A percentile compares a stretch with the other conserved stretches of the same genome.
Conservation (phyloP, 2,113 vertebrate genomes). For the Excalfactoria chinensis region DNA sequence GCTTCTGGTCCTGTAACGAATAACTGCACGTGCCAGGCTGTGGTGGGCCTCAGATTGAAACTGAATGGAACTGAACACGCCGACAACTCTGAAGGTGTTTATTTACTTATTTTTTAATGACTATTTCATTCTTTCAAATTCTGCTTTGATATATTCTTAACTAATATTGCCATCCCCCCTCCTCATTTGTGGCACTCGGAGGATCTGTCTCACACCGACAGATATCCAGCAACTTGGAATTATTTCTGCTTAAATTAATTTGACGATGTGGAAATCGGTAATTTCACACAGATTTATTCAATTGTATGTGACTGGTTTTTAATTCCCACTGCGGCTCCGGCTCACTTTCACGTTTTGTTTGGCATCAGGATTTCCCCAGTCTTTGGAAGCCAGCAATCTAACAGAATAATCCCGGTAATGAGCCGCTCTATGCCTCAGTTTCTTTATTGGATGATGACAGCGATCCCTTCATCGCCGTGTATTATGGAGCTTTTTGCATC, state of each 20-base stretch:
- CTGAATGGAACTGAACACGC: not conserved
- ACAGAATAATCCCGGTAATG: slow-evolving; percentile 35
- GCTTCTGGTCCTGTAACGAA: not conserved
- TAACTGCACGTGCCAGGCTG: not conserved
- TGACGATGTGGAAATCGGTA: slow-evolving; percentile 35
- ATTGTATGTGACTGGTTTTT: not conserved
- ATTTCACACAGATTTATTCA: slow-evolving; percentile 50
- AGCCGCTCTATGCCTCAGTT: slow-evolving; percentile 4
- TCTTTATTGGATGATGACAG: slow-evolving; percentile 1
- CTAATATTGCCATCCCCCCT: not conserved
- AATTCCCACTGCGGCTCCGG: not conserved
- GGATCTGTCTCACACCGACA: not conserved
- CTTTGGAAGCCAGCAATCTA: not conserved
- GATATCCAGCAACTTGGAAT: not conserved
- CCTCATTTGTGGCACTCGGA: not conserved
- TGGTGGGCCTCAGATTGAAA: not conserved
- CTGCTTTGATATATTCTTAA: not conserved
- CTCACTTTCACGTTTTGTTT: not conserved
- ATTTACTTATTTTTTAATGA: not conserved
- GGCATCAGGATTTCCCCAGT: not conserved
- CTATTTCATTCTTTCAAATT: not conserved
- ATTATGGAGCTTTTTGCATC: slow-evolving; percentile 2
- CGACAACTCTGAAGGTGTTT: not conserved
- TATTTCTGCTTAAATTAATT: slow-evolving; percentile 47
- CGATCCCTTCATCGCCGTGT: not conserved